A percentile compares a stretch with the other conserved stretches of the same genome.
phyloP scores from a whole-genome alignment of 2,888 invertebrate genomes.

The Drosophila neutralis region DNA sequence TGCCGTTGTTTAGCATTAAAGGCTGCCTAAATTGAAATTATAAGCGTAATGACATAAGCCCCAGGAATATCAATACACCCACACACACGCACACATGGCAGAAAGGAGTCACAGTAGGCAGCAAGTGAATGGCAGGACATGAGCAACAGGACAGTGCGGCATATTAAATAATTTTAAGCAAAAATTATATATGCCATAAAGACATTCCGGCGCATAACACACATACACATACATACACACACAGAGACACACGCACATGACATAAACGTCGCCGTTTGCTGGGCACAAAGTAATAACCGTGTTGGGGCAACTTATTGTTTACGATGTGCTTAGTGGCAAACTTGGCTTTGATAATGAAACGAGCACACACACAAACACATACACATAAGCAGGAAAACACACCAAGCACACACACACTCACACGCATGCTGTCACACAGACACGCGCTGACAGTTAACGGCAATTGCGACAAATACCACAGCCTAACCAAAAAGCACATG shows the following conservation, averaged over 20 bases:
- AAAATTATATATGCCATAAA: slow-evolving; percentile 74
- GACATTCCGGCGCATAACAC: slow-evolving; percentile 51
- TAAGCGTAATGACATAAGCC: slow-evolving; percentile 68
- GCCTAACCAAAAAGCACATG: slow-evolving; percentile 38
- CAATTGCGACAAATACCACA: slow-evolving; percentile 77
- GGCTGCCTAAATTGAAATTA: slow-evolving; percentile 69
- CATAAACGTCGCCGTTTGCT: slow-evolving; percentile 49
- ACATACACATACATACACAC: slow-evolving; percentile 11
- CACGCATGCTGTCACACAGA: slow-evolving; percentile 27
- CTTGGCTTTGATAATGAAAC: slow-evolving; percentile 78
- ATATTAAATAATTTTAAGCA: slow-evolving; percentile 75
- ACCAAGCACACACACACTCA: slow-evolving; percentile 5
- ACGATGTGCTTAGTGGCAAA: slow-evolving; percentile 81
- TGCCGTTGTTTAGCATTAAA: slow-evolving; percentile 40
- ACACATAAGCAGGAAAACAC: neutral
- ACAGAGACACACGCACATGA: slow-evolving; percentile 5
- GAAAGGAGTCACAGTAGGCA: neutral
- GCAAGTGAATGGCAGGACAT: slow-evolving; percentile 20
- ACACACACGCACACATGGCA: slow-evolving; percentile 3
- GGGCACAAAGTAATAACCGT: slow-evolving; percentile 60
- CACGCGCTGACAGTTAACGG: slow-evolving; percentile 77
- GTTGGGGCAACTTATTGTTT: slow-evolving; percentile 78
- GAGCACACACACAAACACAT: slow-evolving; percentile 34
- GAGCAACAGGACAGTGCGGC: slow-evolving; percentile 56
- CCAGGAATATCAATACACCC: slow-evolving; percentile 38